These are phyloP conservation scores for Phytoseiulus persimilis DNA, from an alignment of 2,888 invertebrate species.

Conservation along the genomic window DNA sequence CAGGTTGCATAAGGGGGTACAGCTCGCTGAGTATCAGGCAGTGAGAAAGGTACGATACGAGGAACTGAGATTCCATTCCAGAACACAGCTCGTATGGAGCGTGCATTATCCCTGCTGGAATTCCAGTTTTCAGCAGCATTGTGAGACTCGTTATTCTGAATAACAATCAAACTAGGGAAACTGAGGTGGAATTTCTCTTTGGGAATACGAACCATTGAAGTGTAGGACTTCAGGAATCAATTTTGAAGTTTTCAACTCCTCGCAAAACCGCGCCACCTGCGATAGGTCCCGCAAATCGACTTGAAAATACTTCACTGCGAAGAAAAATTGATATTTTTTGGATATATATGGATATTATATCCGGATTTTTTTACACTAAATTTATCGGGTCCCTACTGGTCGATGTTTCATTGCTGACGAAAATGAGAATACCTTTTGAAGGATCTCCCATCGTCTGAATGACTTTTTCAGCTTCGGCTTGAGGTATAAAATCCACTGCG, in stretches of 20 bases:
- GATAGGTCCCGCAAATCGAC: background rate
- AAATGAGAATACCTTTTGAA: background rate
- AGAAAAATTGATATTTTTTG: background rate
- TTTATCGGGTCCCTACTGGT: background rate
- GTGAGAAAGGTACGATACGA: constrained; percentile 17
- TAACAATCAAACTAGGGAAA: background rate
- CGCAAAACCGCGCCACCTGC: background rate
- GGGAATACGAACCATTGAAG: background rate
- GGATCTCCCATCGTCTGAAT: background rate
- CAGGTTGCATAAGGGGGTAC: background rate
- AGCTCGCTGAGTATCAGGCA: constrained; percentile 25
- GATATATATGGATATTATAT: background rate
- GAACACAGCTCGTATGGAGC: background rate
- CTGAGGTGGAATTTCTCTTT: background rate
- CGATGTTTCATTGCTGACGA: background rate
- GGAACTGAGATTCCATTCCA: constrained; percentile 16
- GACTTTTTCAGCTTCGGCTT: background rate
- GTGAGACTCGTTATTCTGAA: background rate
- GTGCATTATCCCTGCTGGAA: constrained; percentile 25
- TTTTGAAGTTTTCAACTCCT: background rate
- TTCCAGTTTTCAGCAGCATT: background rate
- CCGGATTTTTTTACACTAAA: too few species aligned
- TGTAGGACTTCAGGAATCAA: background rate
- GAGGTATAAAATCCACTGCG: background rate
- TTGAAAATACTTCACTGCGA: background rate